Conservation (phyloP, 2,797 vertebrate species). For the Babyrousa celebensis region DNA sequence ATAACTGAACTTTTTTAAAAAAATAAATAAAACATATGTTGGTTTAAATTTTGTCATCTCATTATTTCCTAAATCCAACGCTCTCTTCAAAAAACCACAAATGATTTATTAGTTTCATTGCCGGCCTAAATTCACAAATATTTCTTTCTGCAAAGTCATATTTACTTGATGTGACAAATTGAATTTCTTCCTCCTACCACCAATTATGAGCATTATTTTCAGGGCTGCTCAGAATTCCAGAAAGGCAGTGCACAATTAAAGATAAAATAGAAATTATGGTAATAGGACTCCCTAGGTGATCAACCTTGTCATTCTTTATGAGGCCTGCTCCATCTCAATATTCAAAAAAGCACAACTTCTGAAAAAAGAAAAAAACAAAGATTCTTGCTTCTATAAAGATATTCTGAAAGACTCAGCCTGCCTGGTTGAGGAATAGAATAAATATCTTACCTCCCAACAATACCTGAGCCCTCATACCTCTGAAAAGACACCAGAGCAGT, state of each 20-base stretch:
- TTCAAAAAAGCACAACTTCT: neutral
- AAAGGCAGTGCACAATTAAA: conserved; percentile 27
- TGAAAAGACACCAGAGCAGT: neutral
- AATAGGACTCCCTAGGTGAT: neutral
- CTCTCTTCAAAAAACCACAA: neutral
- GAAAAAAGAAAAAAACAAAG: conserved; percentile 20
- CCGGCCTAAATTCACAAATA: conserved; percentile 58
- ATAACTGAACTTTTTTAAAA: neutral
- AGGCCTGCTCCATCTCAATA: neutral
- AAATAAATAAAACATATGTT: neutral
- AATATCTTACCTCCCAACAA: neutral
- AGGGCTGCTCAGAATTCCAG: conserved; percentile 69
- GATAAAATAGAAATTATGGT: conserved; percentile 15
- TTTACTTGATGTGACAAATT: conserved; percentile 19
- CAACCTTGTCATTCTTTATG: neutral
- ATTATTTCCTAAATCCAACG: conserved; percentile 26
- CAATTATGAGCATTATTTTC: neutral
- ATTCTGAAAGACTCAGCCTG: conserved; percentile 21
- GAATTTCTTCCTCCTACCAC: conserved; percentile 55
- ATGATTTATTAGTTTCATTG: conserved; percentile 52
- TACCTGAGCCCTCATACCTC: neutral
- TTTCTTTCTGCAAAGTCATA: conserved; percentile 63
- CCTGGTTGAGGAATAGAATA: neutral
- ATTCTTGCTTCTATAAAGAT: neutral
- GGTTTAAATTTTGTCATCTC: conserved; percentile 1